These are phyloP conservation scores for Drosophila bipectinata DNA, from an alignment of 1,140 invertebrate genomes.

Conservation along the genomic window DNA sequence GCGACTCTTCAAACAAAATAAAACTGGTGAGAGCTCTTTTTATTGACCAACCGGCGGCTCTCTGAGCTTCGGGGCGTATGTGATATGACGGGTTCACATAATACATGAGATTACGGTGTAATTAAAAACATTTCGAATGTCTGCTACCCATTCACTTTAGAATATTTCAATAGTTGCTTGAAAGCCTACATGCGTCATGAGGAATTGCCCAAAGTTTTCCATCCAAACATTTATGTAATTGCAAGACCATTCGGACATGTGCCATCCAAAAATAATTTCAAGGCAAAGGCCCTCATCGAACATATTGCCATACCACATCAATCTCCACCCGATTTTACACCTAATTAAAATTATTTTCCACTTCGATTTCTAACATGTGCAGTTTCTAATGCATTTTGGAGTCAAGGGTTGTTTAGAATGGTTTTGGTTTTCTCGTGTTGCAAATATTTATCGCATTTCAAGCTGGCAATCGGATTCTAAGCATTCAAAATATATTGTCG, in stretches of 20 bases:
- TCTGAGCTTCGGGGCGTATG: constrained; percentile 26
- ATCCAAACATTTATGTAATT: constrained; percentile 32
- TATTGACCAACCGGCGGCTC: constrained; percentile 41
- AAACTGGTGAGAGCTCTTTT: constrained; percentile 72
- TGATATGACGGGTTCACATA: constrained; percentile 46
- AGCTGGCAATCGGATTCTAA: constrained; percentile 16
- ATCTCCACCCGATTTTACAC: constrained; percentile 2
- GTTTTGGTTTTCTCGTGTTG: constrained; percentile 15
- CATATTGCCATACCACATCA: constrained; percentile 11
- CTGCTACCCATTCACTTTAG: constrained; percentile 21
- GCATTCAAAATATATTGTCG: background rate
- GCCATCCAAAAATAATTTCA: constrained; percentile 26
- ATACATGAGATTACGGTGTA: constrained; percentile 27
- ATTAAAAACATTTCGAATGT: constrained; percentile 28
- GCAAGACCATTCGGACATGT: constrained; percentile 28
- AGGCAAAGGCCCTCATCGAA: constrained; percentile 11
- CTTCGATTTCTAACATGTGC: background rate
- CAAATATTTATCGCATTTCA: constrained; percentile 13
- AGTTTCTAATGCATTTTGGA: constrained; percentile 20
- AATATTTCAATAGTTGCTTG: background rate
- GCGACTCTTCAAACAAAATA: constrained; percentile 30
- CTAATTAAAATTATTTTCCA: constrained; percentile 13
- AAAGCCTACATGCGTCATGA: constrained; percentile 2
- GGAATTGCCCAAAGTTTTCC: constrained; percentile 14
- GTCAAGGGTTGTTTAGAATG: constrained; percentile 47